Percentiles rank a stretch among this genome's conserved stretches.
phyloP scores from a whole-genome alignment of 2,113 vertebrate genomes.

The Phoenicopterus ruber region DNA sequence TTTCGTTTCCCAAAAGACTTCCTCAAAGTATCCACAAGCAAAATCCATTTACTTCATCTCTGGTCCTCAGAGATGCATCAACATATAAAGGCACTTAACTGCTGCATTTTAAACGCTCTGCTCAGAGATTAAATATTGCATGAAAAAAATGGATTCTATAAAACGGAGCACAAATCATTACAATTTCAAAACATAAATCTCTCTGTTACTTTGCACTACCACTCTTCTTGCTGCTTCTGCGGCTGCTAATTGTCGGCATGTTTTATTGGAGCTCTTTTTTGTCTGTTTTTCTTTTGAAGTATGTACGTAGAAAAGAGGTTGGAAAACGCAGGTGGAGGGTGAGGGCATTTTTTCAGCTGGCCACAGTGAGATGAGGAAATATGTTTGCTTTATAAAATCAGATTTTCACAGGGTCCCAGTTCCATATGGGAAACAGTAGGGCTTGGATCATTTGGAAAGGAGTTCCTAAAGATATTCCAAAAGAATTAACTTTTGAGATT shows the following conservation, averaged over 20 bases:
- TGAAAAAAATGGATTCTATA: not conserved
- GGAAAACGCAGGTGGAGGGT: not conserved
- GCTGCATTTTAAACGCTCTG: constrained; percentile 21
- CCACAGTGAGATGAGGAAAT: not conserved
- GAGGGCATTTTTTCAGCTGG: not conserved
- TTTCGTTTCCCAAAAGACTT: not conserved
- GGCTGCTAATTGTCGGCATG: not conserved
- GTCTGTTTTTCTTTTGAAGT: not conserved
- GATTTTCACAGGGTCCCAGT: not conserved
- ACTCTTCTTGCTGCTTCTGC: not conserved
- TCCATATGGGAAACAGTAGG: not conserved
- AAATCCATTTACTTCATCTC: not conserved
- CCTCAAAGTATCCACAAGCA: not conserved
- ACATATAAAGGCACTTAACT: constrained; percentile 35
- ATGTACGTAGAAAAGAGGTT: not conserved
- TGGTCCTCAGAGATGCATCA: constrained; percentile 20
- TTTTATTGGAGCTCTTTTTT: not conserved
- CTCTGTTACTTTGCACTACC: not conserved
- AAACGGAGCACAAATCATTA: constrained; percentile 16
- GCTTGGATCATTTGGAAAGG: constrained; percentile 2
- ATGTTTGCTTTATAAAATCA: not conserved
- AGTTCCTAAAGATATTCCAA: constrained; percentile 13
- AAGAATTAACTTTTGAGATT: constrained; percentile 22
- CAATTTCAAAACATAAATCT: not conserved
- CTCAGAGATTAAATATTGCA: constrained; percentile 27